Percentiles rank a stretch among this genome's conserved stretches.
Conservation (phyloP, 2,888 invertebrate genomes). For the Sabatieria punctata region DNA sequence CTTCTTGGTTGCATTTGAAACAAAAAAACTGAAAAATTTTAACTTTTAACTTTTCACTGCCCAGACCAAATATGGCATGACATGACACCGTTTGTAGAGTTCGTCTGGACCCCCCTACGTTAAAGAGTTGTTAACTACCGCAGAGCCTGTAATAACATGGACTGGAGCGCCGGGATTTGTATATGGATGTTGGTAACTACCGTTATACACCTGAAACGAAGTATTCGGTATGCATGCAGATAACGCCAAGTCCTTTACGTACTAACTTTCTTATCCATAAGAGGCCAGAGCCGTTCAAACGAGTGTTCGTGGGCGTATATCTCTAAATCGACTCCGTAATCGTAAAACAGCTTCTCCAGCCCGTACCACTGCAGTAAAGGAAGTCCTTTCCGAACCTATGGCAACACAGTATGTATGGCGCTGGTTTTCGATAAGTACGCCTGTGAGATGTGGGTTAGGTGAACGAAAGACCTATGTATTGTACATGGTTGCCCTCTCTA, state of each 20-base stretch:
- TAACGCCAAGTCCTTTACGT: neutral
- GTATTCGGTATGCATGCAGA: neutral
- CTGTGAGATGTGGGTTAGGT: no score
- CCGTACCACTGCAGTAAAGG: slow-evolving; percentile 22
- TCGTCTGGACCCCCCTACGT: no score
- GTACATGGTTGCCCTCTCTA: neutral
- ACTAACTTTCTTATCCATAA: no score
- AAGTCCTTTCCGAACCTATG: slow-evolving; percentile 22
- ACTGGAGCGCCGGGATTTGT: slow-evolving; percentile 61
- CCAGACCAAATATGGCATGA: no score
- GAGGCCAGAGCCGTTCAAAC: slow-evolving; percentile 81
- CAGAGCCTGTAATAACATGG: slow-evolving; percentile 68
- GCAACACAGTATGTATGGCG: neutral
- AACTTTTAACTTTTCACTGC: no score
- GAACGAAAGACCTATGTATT: no score
- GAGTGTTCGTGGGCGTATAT: slow-evolving; percentile 94
- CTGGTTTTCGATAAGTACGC: no score
- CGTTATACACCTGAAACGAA: slow-evolving; percentile 42
- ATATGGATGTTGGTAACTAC: slow-evolving; percentile 47
- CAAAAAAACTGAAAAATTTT: no score
- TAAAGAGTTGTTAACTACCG: slow-evolving; percentile 37
- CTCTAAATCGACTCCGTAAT: slow-evolving; percentile 71
- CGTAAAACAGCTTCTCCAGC: slow-evolving; percentile 62
- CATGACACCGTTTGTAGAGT: no score
- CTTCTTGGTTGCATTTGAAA: no score